Base-by-base conservation (phyloP, 1,140 invertebrate genomes). In the Lordiphosa collinella region DNA sequence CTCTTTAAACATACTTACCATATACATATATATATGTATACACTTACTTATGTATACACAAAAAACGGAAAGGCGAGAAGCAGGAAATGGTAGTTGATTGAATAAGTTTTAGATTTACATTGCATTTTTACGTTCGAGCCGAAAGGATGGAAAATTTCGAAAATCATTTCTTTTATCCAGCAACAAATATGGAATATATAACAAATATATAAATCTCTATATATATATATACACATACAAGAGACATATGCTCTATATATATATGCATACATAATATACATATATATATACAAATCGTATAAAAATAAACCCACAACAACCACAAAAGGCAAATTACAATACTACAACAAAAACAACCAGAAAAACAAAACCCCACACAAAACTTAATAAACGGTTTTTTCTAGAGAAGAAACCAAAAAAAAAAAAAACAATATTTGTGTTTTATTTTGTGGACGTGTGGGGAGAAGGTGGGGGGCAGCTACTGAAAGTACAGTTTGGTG, bases 361-460 rank as follows among this genome's bases (percentile, higher is more conserved):
- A 57, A 66, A 53, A 67, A 53, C 8, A 48, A 53, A 63, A 47
- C 14, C 18, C 40, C 61, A 49, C 25, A 53, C 53, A 32, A 50
- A 32, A 14, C 37, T 43, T 53, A 69, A 75, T 82, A 80, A 80
- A 80, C 76, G 72, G 76, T 82, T 80, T 80, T 80, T 80, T 80
- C 76, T 82, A 71, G 71, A 67, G 76, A 82, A 80, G 47, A 71
- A 71, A 43, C 76, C 70, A 66, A 75, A 80, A 80, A 82, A 67
- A 53, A 66, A 14, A 51, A 46, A 51, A 14, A 8, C 12, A 13
- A 44, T 11, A 36, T 47, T 52, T 63, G 62, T 44, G 13, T 52
- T 63, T 63, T 63, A 63, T 44, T 63, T 61, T 61, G 16, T 2
- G 22, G 22, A 0, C 5, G 5, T 1, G 22, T 0, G 22, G 2